These are phyloP conservation scores for Falco biarmicus DNA, from an alignment of 2,797 vertebrate species.

Conservation along the genomic window DNA sequence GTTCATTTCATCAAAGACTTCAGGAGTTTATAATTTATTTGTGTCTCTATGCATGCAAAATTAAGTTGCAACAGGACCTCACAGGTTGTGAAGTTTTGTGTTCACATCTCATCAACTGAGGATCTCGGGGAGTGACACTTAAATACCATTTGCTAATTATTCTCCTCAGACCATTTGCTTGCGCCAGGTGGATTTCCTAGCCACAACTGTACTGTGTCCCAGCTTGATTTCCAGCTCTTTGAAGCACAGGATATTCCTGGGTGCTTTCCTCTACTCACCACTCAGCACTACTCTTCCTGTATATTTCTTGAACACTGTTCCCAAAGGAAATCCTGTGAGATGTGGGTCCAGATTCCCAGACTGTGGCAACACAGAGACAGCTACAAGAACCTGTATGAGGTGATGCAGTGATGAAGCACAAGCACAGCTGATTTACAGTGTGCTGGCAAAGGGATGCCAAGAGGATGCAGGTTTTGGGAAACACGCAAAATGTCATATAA, in stretches of 20 bases:
- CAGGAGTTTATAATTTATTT: background rate
- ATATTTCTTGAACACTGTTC: background rate
- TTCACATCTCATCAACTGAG: background rate
- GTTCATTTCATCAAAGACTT: background rate
- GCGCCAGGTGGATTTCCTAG: background rate
- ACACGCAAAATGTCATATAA: background rate
- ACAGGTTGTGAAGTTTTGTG: background rate
- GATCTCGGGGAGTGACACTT: background rate
- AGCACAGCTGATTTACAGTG: background rate
- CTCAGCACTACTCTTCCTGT: background rate
- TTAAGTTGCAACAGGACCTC: background rate
- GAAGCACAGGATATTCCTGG: slow-evolving; percentile 15
- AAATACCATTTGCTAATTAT: background rate
- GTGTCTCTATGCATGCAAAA: background rate
- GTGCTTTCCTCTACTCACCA: background rate
- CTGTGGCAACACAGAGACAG: accelerated
- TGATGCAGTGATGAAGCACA: background rate
- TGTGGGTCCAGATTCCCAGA: background rate
- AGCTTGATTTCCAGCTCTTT: slow-evolving; percentile 6
- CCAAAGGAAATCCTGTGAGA: slow-evolving; percentile 20
- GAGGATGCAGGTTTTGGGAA: background rate
- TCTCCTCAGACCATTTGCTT: background rate
- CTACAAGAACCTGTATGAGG: background rate
- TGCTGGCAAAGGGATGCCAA: background rate
- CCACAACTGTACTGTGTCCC: background rate